phyloP scores from a whole-genome alignment of 2,797 vertebrate species.

The Lutjanus argentimaculatus region DNA sequence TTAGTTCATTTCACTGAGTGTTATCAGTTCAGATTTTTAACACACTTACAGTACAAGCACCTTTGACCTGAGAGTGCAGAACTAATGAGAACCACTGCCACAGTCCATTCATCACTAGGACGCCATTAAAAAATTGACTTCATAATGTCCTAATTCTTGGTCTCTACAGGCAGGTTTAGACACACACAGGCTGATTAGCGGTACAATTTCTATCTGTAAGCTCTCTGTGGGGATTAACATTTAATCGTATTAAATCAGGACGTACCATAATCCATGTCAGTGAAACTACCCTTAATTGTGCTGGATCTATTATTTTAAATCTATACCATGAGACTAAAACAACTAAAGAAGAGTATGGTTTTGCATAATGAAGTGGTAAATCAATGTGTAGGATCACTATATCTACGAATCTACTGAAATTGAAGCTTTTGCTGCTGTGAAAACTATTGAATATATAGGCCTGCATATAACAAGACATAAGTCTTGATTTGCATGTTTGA shows the following conservation, averaged over 20 bases:
- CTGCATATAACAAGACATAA: too few relatives aligned
- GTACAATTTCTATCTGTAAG: conserved; percentile 9
- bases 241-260: conserved; percentile 35
- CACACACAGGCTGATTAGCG: conserved; percentile 16
- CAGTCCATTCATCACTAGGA: conserved; percentile 24
- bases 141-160: conserved; percentile 11
- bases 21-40: background rate
- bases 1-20: background rate
- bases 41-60: background rate
- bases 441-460: background rate
- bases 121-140: conserved; percentile 13
- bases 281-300: conserved; percentile 24
- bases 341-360: background rate
- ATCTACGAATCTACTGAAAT: background rate
- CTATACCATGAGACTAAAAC: background rate
- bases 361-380: conserved; percentile 13
- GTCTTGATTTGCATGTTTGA: too few relatives aligned
- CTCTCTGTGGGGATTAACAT: conserved; percentile 34
- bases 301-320: conserved; percentile 16
- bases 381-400: background rate
- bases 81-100: conserved; percentile 25
- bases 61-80: background rate
- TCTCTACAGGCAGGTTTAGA: conserved; percentile 7
- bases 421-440: background rate
- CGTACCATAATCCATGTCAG: conserved; percentile 22